Conservation (phyloP, 2,797 vertebrate genomes). For the Clarias fuscus region DNA sequence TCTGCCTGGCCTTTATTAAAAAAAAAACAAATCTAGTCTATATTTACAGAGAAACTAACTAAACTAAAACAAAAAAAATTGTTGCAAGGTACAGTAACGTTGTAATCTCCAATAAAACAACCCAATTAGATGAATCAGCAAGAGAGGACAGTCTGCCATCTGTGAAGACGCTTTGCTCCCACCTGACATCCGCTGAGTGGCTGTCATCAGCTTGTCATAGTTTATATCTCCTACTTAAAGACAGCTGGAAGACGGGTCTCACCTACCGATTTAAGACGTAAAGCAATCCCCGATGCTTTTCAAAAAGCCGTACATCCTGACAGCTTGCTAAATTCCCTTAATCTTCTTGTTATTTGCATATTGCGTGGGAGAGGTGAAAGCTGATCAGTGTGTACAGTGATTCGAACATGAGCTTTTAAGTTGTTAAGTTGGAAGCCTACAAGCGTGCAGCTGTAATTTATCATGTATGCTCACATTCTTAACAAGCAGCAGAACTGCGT, state of each 20-base stretch:
- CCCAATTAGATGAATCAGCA: not conserved
- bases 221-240: not conserved
- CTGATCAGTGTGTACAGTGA: not conserved
- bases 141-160: not conserved
- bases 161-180: not conserved
- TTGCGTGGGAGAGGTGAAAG: not conserved
- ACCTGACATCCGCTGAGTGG: not conserved
- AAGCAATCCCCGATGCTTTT: not conserved
- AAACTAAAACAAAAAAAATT: not conserved
- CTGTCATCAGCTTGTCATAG: conserved; percentile 15
- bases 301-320: not conserved
- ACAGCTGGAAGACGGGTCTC: not conserved
- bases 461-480: not conserved
- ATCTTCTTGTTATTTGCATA: not conserved
- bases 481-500: not conserved
- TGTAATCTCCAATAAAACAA: not conserved
- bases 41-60: not conserved
- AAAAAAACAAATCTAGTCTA: not conserved
- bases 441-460: not conserved
- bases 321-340: not conserved
- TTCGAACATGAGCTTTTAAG: not conserved
- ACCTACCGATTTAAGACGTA: not conserved
- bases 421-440: not conserved
- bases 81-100: not conserved
- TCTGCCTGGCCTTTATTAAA: not conserved